Base-by-base conservation (phyloP, 2,888 invertebrate species). In the Endomychus coccineus region DNA sequence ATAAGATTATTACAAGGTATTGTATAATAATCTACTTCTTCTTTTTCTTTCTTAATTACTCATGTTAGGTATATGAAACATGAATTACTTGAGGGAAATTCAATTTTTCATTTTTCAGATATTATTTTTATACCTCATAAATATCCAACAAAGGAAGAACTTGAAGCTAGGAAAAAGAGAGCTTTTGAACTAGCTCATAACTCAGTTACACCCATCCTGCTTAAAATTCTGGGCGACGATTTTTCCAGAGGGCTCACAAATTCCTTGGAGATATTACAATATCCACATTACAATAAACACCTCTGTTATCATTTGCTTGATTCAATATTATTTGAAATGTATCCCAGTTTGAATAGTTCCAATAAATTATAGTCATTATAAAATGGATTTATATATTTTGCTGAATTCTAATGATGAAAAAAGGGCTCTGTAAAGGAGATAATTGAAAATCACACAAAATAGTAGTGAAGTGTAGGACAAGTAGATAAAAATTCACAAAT, bases 301-400 rank as follows among this genome's bases (percentile, higher is more conserved):
- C 66, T 90, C 48, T 77, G 79, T 43, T 89, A 90, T 64, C 77
- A 80, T 50, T 67, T 90, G 34, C 62, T 91, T 48, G 92, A 92
- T 61, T 71, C 82, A 34, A 69, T 87, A 35, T 55, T 87, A 16
- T 65, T 74, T 31, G 85, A 87, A 65, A 65, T 88, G 42, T 89
- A 85, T 66, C 87, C 88, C 0, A 85, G 86, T 35, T n/a, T n/a
- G n/a, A n/a, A n/a, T n/a, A n/a, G n/a, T n/a, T n/a, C n/a, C n/a
- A n/a, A n/a, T n/a, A n/a, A n/a, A n/a, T n/a, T n/a, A n/a, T n/a
- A n/a, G n/a, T n/a, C n/a, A n/a, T n/a, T n/a, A n/a, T n/a, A n/a
- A n/a, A n/a, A n/a, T n/a, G n/a, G n/a, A n/a, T n/a, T n/a, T n/a
- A n/a, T n/a, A n/a, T n/a, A n/a, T n/a, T n/a, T n/a, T n/a, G n/a